A percentile compares a stretch with the other conserved stretches of the same genome.
These are phyloP conservation scores for Phoeniculus purpureus DNA, from an alignment of 2,797 vertebrate species.

Conservation along the genomic window DNA sequence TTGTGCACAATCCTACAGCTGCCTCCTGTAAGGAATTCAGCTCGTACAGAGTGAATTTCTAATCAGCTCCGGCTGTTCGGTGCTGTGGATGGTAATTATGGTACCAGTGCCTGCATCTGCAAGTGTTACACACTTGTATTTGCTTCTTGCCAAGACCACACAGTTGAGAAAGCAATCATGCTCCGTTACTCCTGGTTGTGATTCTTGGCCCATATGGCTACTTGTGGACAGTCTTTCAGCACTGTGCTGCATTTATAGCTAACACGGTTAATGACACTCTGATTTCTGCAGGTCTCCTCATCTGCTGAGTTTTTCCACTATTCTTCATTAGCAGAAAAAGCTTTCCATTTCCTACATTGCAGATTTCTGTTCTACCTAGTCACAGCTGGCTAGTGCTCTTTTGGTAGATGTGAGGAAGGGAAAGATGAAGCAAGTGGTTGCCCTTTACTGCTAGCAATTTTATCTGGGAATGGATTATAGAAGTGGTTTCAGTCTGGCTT, in stretches of 20 bases:
- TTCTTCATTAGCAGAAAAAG: background rate
- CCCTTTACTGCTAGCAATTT: constrained; percentile 14
- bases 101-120: constrained; percentile 24
- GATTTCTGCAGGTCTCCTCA: constrained; percentile 25
- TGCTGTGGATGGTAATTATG: constrained; percentile 39
- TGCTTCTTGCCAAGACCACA: constrained; percentile 47
- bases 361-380: background rate
- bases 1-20: background rate
- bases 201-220: constrained; percentile 52
- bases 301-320: constrained; percentile 47
- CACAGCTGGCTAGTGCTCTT: background rate
- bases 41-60: constrained; percentile 37
- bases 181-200: constrained; percentile 52
- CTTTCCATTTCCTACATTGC: background rate
- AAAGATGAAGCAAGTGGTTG: constrained; percentile 17
- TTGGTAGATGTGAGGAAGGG: background rate
- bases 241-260: constrained; percentile 41
- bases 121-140: constrained; percentile 40
- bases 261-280: constrained; percentile 15
- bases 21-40: constrained; percentile 41
- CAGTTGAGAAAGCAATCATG: constrained; percentile 33
- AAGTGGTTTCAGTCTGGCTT: constrained; percentile 35
- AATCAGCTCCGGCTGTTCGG: constrained; percentile 36
- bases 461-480: constrained; percentile 35
- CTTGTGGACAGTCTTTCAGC: background rate